Conservation (phyloP, 2,113 vertebrate species). For the Odocoileus hemionus region DNA sequence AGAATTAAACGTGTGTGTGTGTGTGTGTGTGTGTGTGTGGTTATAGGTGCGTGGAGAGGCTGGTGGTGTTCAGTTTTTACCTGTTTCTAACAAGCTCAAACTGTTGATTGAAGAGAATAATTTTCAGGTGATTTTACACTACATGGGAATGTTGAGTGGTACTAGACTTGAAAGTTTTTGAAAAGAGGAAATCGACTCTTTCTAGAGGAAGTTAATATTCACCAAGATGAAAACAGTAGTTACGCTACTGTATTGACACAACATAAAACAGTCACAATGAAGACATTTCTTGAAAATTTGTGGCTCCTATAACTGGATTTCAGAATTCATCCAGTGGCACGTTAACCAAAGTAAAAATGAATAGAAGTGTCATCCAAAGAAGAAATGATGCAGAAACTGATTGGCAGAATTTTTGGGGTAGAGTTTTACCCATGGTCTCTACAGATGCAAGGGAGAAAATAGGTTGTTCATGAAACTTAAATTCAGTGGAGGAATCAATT, state of each 20-base stretch:
- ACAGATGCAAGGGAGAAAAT: constrained; percentile 38
- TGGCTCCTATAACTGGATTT: background rate
- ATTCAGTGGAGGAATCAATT: constrained; percentile 36
- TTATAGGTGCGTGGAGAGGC: background rate
- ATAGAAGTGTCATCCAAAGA: constrained; percentile 39
- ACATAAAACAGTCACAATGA: background rate
- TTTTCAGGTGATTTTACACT: background rate
- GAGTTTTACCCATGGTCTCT: background rate
- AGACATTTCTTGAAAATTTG: background rate
- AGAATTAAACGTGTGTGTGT: background rate
- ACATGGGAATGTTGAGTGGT: background rate
- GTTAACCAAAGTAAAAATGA: constrained; percentile 56
- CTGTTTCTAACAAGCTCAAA: background rate
- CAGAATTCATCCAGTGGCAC: constrained; percentile 40
- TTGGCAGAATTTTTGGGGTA: constrained; percentile 9
- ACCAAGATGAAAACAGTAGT: background rate
- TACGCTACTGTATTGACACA: background rate
- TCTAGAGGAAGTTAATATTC: background rate
- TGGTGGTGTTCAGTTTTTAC: background rate
- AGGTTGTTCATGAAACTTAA: constrained; percentile 65
- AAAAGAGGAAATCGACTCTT: background rate
- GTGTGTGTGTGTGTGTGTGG: background rate
- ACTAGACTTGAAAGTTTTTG: background rate
- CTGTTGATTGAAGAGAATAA: background rate
- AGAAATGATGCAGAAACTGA: constrained; percentile 50